Evolutionary conservation across 2,113 vertebrate species (phyloP), one percentile per base, ranked within the genome.

Genomic region (Phylloscopus trochilus): DNA sequence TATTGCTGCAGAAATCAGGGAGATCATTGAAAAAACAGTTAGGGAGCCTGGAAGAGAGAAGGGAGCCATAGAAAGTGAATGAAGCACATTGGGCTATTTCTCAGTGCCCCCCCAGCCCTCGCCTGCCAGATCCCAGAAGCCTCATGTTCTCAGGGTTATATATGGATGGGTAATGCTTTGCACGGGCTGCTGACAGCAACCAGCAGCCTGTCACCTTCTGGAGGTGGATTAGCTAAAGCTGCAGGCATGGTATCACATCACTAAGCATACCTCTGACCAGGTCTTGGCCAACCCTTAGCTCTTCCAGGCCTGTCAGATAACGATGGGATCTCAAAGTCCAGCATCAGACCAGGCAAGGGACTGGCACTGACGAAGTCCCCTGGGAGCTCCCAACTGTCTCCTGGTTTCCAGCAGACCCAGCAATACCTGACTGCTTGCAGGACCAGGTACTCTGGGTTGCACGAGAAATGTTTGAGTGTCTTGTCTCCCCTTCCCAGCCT

Each of bases 1-100:
- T 63, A 41, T 10, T 63, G 35, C 82, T 83, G 66, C 49, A 94
- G 77, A 83, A 86, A 77, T 30, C 77, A 88, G 22, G 0, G 33
- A 89, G 33, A 41, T 89, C 33, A 73, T 26, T 53, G 39, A 83
- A 77, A 85, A 88, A 96, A 52, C 22, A 95, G 69, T 81, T 41
- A 74, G 30, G 59, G 64, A 69, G 31, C 30, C 58, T 43, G 41
- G 11, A 53, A 9, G 68, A 94, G 51, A 69, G 22, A 70, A 60
- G 28, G 47, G 28, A 56, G 17, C 9, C 51, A 53, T 0, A 79
- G 72, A 68, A 68, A 87, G 56, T 39, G 76, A 96, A 88, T 26
- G 74, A 81, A 94, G 68, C 41, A 69, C 19, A 17, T 8, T 41
- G 53, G 26, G 16, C 55, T 80, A 30, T 47, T 82, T 72, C 82